phyloP scores from a whole-genome alignment of 2,797 vertebrate species.

The Amphiprion clarkii region DNA sequence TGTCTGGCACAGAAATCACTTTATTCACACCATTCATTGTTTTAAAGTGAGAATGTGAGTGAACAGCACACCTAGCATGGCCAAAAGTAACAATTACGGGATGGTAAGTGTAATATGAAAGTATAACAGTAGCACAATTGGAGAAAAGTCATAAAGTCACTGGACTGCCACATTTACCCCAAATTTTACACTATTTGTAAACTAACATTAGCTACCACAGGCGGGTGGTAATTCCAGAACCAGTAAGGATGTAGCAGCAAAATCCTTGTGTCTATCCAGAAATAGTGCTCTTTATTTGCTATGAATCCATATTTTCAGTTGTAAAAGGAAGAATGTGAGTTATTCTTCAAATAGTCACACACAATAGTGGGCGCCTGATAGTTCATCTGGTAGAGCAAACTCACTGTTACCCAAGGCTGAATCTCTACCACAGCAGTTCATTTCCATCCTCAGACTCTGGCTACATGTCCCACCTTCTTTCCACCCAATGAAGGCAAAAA shows the following conservation, averaged over 20 bases:
- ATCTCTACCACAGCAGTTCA: too few species aligned
- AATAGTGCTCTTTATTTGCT: neutral
- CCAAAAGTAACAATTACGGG: slow-evolving; percentile 13
- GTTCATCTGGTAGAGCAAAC: too few species aligned
- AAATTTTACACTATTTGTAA: too few species aligned
- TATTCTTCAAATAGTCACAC: too few species aligned
- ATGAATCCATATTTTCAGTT: neutral
- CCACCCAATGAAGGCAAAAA: too few species aligned
- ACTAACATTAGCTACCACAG: neutral
- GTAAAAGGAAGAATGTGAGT: neutral
- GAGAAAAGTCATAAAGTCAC: neutral
- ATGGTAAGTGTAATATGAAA: neutral
- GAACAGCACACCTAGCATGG: slow-evolving; percentile 2
- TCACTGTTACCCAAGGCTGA: too few species aligned
- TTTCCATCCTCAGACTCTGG: too few species aligned
- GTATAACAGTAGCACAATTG: neutral
- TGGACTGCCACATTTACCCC: neutral
- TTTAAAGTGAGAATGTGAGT: slow-evolving; percentile 13
- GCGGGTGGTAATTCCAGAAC: neutral
- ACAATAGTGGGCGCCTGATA: too few species aligned
- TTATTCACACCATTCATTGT: slow-evolving; percentile 17
- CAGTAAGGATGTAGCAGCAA: neutral
- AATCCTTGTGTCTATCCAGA: too few species aligned
- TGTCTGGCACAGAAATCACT: slow-evolving; percentile 25
- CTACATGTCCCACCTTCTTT: too few species aligned